Base-by-base conservation (phyloP, 1,140 invertebrate species). In the Sminthurides bifidus region DNA sequence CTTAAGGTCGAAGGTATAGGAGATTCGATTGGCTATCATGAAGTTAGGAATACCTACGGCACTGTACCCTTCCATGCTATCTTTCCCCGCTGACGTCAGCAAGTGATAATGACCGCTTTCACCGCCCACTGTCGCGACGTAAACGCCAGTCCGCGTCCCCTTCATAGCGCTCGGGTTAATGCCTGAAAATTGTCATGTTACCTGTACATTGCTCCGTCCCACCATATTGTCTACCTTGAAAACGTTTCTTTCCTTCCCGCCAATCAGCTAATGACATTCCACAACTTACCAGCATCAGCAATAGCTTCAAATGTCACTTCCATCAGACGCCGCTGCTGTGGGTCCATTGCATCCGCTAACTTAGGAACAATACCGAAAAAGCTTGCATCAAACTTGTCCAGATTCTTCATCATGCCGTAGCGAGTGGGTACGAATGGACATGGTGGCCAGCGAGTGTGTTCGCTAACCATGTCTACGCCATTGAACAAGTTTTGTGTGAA, bases 61-160 rank as follows among this genome's bases (percentile, higher is more conserved):
- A 14, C 56, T 44, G n/a, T 53, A 46, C 26, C 52, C 45, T 14
- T 23, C 50, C 17, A 40, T 33, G 33, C 50, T 40, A 2, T 21
- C 26, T 1, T 52, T 37, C 2, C n/a, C 29, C 10, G 21, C 21
- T 14, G 26, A 26, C 33, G 19, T 37, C 21, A 52, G 10, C 17
- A 52, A 29, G n/a, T n/a, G n/a, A n/a, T n/a, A n/a, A n/a, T n/a
- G n/a, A n/a, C n/a, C n/a, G 2, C 29, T 40, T 24, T 86, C 83
- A 2, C 84, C 81, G 69, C 94, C 91, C 27, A 86, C 87, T 26
- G 78, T 77, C 43, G 90, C 91, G 59, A 94, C 79, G 70, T 85
- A 94, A 0, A 95, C 91, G 44, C 90, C 92, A 41, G 87, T 95
- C 63, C 78, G 87, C 6, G 81, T 80, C 44, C 87, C 91, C 64